Evolutionary conservation across 1,140 invertebrate genomes (phyloP).

Genomic region (Globodera rostochiensis): DNA sequence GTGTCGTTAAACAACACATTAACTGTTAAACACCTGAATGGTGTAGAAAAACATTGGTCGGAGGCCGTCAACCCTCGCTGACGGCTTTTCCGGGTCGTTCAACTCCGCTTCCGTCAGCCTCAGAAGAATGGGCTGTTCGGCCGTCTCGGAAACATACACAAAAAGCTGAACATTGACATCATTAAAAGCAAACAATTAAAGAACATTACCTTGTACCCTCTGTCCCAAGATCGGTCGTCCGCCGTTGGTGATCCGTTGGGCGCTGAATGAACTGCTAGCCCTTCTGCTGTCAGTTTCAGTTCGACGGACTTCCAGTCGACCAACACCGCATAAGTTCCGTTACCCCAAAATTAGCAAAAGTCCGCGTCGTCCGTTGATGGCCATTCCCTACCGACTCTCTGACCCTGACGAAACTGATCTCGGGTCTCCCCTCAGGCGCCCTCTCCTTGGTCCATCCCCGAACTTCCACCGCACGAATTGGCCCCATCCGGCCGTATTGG

Average conservation of each 20-base stretch:
- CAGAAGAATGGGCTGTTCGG: constrained; percentile 34
- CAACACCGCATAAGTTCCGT: constrained; percentile 28
- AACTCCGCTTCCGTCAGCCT: constrained; percentile 36
- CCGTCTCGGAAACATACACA: constrained; percentile 41
- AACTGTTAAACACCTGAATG: constrained; percentile 33
- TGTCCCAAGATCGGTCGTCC: background rate
- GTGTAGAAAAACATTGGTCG: constrained; percentile 46
- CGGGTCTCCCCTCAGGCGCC: constrained; percentile 33
- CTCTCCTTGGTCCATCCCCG: constrained; percentile 38
- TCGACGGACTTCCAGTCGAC: constrained; percentile 45
- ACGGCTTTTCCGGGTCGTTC: constrained; percentile 31
- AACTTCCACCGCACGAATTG: constrained; percentile 6
- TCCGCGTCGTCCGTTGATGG: background rate
- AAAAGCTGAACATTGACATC: constrained; percentile 12
- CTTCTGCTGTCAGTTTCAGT: constrained; percentile 20
- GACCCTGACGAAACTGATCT: constrained; percentile 27
- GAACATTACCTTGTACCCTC: constrained; percentile 6
- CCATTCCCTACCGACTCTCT: constrained; percentile 3
- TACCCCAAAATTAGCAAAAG: background rate
- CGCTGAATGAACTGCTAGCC: constrained; percentile 12
- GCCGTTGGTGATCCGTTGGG: background rate
- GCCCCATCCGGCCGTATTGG: constrained; percentile 46
- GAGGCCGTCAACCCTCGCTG: constrained; percentile 43
- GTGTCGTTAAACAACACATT: too few species aligned
- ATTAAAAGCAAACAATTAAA: constrained; percentile 21